Evolutionary conservation across 1,140 invertebrate species (phyloP).

Genomic region (Drosophila murphyi): DNA sequence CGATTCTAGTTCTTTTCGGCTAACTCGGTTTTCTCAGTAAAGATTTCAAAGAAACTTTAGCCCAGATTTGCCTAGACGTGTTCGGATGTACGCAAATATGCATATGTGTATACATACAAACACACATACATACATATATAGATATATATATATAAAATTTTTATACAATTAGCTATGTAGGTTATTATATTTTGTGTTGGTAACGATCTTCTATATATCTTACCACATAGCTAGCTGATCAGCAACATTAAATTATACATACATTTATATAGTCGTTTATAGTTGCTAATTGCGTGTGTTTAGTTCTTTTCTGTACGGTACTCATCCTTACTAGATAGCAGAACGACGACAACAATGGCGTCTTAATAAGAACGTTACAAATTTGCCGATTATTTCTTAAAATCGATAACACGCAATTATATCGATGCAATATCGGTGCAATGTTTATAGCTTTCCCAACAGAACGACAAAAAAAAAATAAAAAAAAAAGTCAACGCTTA

Average conservation of each 20-base stretch:
- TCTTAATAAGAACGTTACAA: slow-evolving; percentile 26
- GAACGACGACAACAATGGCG: slow-evolving; percentile 5
- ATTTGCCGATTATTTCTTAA: background rate
- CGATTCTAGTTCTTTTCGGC: too few relatives aligned
- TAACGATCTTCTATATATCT: slow-evolving; percentile 1
- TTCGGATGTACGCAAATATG: background rate
- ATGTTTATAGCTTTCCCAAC: slow-evolving; percentile 22
- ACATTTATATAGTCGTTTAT: slow-evolving; percentile 21
- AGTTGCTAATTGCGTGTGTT: background rate
- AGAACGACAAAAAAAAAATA: background rate
- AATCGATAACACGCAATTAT: background rate
- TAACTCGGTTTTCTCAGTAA: too few relatives aligned
- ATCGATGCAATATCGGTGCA: slow-evolving; percentile 15
- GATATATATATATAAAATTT: slow-evolving; percentile 8
- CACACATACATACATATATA: background rate
- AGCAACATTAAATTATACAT: slow-evolving; percentile 3
- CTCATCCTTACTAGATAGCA: background rate
- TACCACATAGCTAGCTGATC: background rate
- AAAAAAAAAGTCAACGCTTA: slow-evolving; percentile 35
- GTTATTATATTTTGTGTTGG: slow-evolving; percentile 2
- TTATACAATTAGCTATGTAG: slow-evolving; percentile 30
- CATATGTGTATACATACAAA: background rate
- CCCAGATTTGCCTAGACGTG: background rate
- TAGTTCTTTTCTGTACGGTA: slow-evolving; percentile 11
- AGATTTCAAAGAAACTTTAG: too few relatives aligned